Conservation (phyloP, 2,888 invertebrate species). For the Oconnorella tubifera region DNA sequence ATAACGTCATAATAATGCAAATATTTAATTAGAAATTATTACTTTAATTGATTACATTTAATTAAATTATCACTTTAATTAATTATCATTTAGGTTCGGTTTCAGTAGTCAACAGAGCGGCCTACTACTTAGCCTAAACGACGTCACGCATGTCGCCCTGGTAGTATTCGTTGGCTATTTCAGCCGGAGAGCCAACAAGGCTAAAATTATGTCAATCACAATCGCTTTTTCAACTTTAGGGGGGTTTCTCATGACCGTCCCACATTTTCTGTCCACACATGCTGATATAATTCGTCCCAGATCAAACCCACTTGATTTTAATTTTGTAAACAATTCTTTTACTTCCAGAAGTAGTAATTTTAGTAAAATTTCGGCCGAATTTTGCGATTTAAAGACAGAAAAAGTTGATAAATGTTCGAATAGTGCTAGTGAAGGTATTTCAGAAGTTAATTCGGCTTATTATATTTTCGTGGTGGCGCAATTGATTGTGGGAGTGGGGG, state of each 20-base stretch:
- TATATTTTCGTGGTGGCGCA: constrained; percentile 24
- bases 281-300: too few relatives aligned
- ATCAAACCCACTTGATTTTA: too few relatives aligned
- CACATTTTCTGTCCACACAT: constrained; percentile 20
- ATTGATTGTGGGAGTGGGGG: constrained; percentile 29
- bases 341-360: not conserved
- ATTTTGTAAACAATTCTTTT: too few relatives aligned
- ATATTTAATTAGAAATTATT: too few relatives aligned
- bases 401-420: too few relatives aligned
- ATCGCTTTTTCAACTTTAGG: constrained; percentile 24
- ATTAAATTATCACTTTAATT: too few relatives aligned
- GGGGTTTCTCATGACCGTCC: constrained; percentile 31
- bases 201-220: constrained; percentile 24
- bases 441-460: constrained; percentile 19
- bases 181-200: constrained; percentile 30
- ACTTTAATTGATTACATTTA: too few relatives aligned
- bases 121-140: constrained; percentile 26
- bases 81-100: constrained; percentile 23
- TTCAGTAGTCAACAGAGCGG: constrained; percentile 31
- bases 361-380: not conserved
- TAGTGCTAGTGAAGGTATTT: too few relatives aligned
- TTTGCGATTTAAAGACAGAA: too few relatives aligned
- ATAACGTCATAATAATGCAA: too few relatives aligned
- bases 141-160: constrained; percentile 30
- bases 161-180: constrained; percentile 35